Conservation (phyloP, 2,113 vertebrate species). For the Parus major region DNA sequence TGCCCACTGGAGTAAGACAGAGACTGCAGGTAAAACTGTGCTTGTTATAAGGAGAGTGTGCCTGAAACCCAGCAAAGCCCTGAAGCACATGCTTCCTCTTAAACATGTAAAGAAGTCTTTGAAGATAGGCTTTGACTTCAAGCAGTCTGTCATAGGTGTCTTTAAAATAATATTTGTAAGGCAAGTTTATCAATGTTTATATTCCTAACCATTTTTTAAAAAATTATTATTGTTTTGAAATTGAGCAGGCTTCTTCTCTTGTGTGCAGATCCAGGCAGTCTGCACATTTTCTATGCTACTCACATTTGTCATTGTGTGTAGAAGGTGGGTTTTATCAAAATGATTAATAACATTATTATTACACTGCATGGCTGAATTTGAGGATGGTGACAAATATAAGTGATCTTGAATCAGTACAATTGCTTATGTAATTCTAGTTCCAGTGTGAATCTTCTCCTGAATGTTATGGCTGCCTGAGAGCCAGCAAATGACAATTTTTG, state of each 20-base stretch:
- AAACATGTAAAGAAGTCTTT: not conserved
- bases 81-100: not conserved
- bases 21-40: not conserved
- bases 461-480: not conserved
- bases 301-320: not conserved
- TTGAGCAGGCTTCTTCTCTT: not conserved
- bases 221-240: not conserved
- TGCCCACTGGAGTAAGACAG: not conserved
- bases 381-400: not conserved
- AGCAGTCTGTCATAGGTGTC: not conserved
- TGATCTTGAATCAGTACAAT: not conserved
- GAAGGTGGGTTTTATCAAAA: not conserved
- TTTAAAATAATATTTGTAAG: conserved; percentile 8
- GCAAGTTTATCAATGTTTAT: not conserved
- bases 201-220: not conserved
- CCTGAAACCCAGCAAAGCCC: not conserved
- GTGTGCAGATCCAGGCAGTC: not conserved
- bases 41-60: accelerated
- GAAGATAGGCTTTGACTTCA: not conserved
- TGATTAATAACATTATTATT: not conserved
- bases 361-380: not conserved
- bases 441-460: not conserved
- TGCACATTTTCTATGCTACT: not conserved
- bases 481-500: not conserved
- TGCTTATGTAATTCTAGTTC: not conserved